A percentile compares a stretch with the other conserved stretches of the same genome.
phyloP scores from a whole-genome alignment of 2,888 invertebrate genomes.

The Polymixis lichenea region DNA sequence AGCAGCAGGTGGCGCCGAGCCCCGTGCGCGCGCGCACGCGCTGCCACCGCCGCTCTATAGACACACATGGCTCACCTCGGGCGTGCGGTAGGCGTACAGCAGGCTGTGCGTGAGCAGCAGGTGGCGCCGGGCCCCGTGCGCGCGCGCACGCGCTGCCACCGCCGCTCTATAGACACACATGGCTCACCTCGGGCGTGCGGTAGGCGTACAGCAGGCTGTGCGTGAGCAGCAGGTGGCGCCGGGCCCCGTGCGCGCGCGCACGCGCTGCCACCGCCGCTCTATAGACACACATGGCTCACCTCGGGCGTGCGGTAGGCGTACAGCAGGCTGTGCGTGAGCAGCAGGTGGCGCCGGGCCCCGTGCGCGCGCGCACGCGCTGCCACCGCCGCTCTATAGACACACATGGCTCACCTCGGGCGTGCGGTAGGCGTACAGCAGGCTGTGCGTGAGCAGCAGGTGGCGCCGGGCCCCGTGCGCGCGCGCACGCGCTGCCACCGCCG shows the following conservation, averaged over 20 bases:
- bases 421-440: constrained; percentile 49
- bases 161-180: background rate
- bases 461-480: constrained; percentile 70
- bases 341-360: background rate
- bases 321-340: constrained; percentile 1
- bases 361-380: background rate
- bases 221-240: constrained; percentile 31
- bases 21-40: background rate
- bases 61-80: background rate
- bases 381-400: no score
- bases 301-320: constrained; percentile 3
- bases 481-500: no score
- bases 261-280: background rate
- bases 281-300: background rate
- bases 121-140: constrained; percentile 75
- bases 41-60: background rate
- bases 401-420: constrained; percentile 29
- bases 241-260: background rate
- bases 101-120: constrained; percentile 82
- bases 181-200: constrained; percentile 10
- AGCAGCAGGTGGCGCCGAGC: no score
- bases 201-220: constrained; percentile 36
- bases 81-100: constrained; percentile 75
- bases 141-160: background rate
- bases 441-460: constrained; percentile 60